Evolutionary conservation across 2,888 invertebrate species (phyloP).

Genomic region (Dicranocentrus wangi): DNA sequence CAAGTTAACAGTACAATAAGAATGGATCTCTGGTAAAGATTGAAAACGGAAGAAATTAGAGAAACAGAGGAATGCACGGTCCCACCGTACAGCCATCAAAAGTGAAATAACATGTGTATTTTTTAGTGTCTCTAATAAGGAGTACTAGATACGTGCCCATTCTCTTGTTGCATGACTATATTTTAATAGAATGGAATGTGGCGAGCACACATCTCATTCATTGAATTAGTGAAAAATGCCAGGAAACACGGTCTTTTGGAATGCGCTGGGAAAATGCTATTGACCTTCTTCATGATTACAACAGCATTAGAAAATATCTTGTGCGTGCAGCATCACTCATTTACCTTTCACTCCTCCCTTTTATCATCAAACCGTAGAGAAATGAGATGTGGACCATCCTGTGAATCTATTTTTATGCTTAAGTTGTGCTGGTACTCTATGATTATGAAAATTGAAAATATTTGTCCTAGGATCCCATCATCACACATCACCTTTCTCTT

Average conservation of each 20-base stretch:
- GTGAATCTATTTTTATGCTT: slow-evolving; percentile 15
- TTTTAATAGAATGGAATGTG: slow-evolving; percentile 36
- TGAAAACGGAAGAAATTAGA: background rate
- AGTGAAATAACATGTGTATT: too few relatives aligned
- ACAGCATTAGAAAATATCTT: background rate
- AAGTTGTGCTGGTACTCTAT: too few relatives aligned
- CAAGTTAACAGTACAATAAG: slow-evolving; percentile 21
- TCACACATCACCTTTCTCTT: slow-evolving; percentile 2
- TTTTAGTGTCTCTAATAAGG: too few relatives aligned
- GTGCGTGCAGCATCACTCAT: background rate
- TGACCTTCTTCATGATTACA: slow-evolving; percentile 29
- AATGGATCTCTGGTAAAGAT: background rate
- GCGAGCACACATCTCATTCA: slow-evolving; percentile 25
- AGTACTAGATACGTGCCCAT: too few relatives aligned
- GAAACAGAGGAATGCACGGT: background rate
- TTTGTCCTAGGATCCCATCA: too few relatives aligned
- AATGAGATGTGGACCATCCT: too few relatives aligned
- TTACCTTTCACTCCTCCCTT: slow-evolving; percentile 10
- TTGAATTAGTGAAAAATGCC: slow-evolving; percentile 20
- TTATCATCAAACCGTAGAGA: background rate
- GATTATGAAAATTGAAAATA: background rate
- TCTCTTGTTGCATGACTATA: background rate
- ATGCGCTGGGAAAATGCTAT: slow-evolving; percentile 41
- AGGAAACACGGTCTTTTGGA: slow-evolving; percentile 20
- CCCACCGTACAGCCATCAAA: too few relatives aligned